A percentile compares a stretch with the other conserved stretches of the same genome.
Conservation (phyloP, 2,888 invertebrate genomes). For the Mylabris sibirica region DNA sequence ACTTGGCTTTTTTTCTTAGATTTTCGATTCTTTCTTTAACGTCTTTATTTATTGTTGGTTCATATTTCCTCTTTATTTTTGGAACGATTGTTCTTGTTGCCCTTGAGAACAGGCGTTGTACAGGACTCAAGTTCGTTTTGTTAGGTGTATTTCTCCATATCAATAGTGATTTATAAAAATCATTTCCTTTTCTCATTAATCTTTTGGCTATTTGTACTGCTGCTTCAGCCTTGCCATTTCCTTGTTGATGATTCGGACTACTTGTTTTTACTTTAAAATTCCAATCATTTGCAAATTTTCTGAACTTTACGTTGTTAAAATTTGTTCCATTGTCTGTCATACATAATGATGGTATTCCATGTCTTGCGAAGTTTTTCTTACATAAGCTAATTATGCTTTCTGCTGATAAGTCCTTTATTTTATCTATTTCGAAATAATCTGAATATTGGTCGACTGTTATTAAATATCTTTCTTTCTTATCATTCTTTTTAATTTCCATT, state of each 20-base stretch:
- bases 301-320: background rate
- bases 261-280: conserved; percentile 8
- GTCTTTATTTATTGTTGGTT: too few relatives aligned
- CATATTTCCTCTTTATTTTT: too few relatives aligned
- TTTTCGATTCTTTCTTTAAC: too few relatives aligned
- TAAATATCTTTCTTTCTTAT: background rate
- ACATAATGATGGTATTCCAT: background rate
- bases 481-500: background rate
- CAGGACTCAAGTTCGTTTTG: too few relatives aligned
- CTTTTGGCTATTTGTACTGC: background rate
- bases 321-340: background rate
- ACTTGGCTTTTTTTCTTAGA: too few relatives aligned
- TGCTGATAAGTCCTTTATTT: background rate
- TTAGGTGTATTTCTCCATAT: background rate
- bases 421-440: background rate
- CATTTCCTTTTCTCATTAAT: background rate
- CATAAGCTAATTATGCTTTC: background rate
- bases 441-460: background rate
- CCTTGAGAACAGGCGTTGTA: too few relatives aligned
- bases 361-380: conserved; percentile 2
- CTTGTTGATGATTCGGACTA: background rate
- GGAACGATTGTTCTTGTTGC: too few relatives aligned
- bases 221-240: background rate
- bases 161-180: background rate
- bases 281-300: background rate